Evolutionary conservation across 2,888 invertebrate genomes (phyloP), one percentile per base, ranked within the genome.

Genomic region (Yponomeuta evonymella): DNA sequence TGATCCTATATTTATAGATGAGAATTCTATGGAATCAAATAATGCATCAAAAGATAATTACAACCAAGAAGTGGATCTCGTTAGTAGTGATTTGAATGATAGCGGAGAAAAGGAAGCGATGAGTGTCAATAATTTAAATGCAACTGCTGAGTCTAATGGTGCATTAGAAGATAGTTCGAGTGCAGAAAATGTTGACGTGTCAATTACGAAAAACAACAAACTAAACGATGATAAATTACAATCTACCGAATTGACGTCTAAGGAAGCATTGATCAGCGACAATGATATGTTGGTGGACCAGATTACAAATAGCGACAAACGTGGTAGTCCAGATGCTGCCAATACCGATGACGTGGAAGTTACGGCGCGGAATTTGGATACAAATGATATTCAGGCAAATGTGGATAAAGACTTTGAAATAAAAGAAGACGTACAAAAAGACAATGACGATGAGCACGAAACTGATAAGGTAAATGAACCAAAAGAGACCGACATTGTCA

Each of bases 1-100:
- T 70, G 93, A 92, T 75, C 92, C 93, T 1, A 93, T 93, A 76
- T 90, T 88, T 75, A 90, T 93, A 67, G 93, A 93, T 74, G 92
- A 93, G 77, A 91, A 92, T 78, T 93, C 92, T 0, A 75, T 84
- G n/a, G 92, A 92, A 67, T 90, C 90, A 2, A 83, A 77, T 72
- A 83, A 85, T 74, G 79, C 77, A 68, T 70, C 73, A 6, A 74
- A 72, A 67, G 78, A 74, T 74, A 78, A 74, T 75, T 86, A 85
- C 62, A 82, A 73, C 51, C 86, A 84, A 73, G 89, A 89, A 73
- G 87, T 90, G 2, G 89, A 91, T 78, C 58, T 70, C 5, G 84
- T 80, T n/a, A 88, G 83, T 73, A 92, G 93, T 75, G 93, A 93
- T 74, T 90, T 86, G 72, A 93, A 93, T 74, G 92, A 93, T 72